Evolutionary conservation across 2,888 invertebrate genomes (phyloP).

Genomic region (Dione juno): DNA sequence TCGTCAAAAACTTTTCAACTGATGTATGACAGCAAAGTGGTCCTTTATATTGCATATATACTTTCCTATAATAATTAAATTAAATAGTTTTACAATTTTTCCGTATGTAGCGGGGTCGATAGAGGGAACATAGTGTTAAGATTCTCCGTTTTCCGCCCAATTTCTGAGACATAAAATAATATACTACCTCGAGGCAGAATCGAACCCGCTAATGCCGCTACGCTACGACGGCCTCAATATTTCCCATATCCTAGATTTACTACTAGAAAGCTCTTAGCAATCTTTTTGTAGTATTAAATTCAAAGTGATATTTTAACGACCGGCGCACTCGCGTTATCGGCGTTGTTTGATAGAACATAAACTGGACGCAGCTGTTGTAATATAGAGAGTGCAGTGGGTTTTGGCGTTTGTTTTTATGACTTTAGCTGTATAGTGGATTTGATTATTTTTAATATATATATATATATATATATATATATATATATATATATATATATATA

Average conservation of each 20-base stretch:
- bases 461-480: neutral
- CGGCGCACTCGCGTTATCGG: slow-evolving; percentile 36
- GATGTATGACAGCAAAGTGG: too few species aligned
- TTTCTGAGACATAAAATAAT: neutral
- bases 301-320: slow-evolving; percentile 47
- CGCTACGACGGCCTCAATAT: neutral
- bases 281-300: slow-evolving; percentile 38
- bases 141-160: neutral
- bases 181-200: neutral
- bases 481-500: neutral
- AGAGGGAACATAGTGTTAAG: neutral
- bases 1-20: too few species aligned
- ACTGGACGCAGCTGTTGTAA: slow-evolving; percentile 49
- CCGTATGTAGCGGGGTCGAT: neutral
- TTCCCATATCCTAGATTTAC: slow-evolving; percentile 5
- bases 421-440: slow-evolving; percentile 5
- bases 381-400: slow-evolving; percentile 21
- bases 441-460: neutral
- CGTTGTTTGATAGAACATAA: slow-evolving; percentile 50
- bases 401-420: slow-evolving; percentile 17
- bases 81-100: too few species aligned
- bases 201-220: neutral
- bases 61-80: too few species aligned
- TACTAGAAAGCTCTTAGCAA: slow-evolving; percentile 13
- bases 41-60: too few species aligned